Evolutionary conservation across 2,797 vertebrate genomes (phyloP).

Genomic region (Furcifer pardalis): DNA sequence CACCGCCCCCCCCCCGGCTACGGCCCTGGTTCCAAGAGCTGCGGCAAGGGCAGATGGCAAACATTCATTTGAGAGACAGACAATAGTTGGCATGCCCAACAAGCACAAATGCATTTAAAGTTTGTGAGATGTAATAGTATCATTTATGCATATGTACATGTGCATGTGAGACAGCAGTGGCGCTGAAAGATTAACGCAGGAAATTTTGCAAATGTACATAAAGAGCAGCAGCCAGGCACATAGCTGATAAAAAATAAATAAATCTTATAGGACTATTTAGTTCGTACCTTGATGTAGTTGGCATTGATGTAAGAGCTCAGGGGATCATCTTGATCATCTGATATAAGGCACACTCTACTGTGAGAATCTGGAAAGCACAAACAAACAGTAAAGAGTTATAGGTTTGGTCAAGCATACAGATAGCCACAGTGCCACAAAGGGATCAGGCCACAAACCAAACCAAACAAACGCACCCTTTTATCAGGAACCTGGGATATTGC

Average conservation of each 20-base stretch:
- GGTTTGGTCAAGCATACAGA: neutral
- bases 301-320: constrained; percentile 97
- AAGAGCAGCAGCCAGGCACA: neutral
- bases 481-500: neutral
- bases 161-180: neutral
- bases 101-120: neutral
- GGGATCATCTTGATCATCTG: constrained; percentile 90
- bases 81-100: neutral
- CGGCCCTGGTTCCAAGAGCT: neutral
- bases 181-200: neutral
- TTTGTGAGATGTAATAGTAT: neutral
- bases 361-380: constrained; percentile 87
- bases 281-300: constrained; percentile 95
- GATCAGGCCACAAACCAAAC: neutral
- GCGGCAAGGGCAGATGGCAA: neutral
- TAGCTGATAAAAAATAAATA: neutral
- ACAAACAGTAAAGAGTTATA: constrained; percentile 37
- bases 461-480: neutral
- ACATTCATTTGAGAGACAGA: neutral
- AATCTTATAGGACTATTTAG: neutral
- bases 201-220: neutral
- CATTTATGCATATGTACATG: neutral
- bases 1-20: too few relatives aligned
- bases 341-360: constrained; percentile 95
- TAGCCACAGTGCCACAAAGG: neutral